Conservation (phyloP, 2,888 invertebrate species). For the Zeuzera pyrina region DNA sequence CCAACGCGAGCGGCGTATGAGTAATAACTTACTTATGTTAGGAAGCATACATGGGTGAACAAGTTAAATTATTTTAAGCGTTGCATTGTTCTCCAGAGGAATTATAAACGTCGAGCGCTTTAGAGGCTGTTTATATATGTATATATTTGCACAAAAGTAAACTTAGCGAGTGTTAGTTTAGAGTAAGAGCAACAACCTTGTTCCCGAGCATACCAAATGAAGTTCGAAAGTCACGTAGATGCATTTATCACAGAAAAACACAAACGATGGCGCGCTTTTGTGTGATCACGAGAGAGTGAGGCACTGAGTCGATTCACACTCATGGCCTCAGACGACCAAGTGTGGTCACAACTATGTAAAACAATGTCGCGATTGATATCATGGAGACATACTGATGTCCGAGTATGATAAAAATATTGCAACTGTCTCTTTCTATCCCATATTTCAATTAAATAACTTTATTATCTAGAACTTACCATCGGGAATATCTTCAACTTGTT, state of each 20-base stretch:
- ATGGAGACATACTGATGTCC: no score
- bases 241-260: conserved; percentile 43
- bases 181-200: conserved; percentile 12
- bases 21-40: no score
- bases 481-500: conserved; percentile 43
- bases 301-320: conserved; percentile 35
- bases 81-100: neutral
- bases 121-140: neutral
- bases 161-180: no score
- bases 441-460: no score
- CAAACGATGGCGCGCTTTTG: conserved; percentile 34
- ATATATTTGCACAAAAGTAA: no score
- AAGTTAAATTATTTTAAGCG: neutral
- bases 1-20: conserved; percentile 34
- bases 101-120: neutral
- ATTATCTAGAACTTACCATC: conserved; percentile 45
- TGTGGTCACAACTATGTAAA: conserved; percentile 59
- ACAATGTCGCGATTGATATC: conserved; percentile 42
- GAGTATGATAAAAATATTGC: no score
- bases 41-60: neutral
- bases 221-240: conserved; percentile 35
- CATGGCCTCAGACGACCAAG: conserved; percentile 39
- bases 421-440: no score
- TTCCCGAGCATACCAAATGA: conserved; percentile 13
- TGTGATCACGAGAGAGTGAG: conserved; percentile 35